Conservation (phyloP, 2,888 invertebrate genomes). For the Teinopalpus imperialis region DNA sequence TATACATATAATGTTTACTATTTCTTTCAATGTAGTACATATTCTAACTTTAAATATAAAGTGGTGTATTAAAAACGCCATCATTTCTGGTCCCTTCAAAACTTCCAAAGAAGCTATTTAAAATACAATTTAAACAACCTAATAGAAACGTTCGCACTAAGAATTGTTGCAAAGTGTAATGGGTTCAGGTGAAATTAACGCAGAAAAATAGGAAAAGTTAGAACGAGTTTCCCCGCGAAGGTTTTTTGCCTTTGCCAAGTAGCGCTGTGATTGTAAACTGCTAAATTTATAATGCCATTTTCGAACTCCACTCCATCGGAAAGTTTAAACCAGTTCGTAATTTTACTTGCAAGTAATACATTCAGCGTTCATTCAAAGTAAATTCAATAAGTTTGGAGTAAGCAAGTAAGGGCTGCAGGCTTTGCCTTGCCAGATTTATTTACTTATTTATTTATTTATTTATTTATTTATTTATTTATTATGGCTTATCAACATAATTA, state of each 20-base stretch:
- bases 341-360: slow-evolving; percentile 65
- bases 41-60: slow-evolving; percentile 8
- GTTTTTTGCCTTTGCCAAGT: slow-evolving; percentile 71
- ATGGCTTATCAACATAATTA: no score
- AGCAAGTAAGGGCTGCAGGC: background rate
- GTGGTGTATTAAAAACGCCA: slow-evolving; percentile 14
- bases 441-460: no score
- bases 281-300: slow-evolving; percentile 81
- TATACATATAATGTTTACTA: no score
- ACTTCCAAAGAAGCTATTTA: slow-evolving; percentile 55
- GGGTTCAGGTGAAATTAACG: slow-evolving; percentile 80
- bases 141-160: slow-evolving; percentile 72
- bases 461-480: slow-evolving; percentile 23
- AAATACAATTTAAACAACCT: slow-evolving; percentile 76
- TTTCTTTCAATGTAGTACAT: no score
- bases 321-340: slow-evolving; percentile 75
- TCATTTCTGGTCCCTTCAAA: slow-evolving; percentile 17
- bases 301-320: slow-evolving; percentile 77
- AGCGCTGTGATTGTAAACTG: slow-evolving; percentile 80
- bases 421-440: background rate
- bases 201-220: slow-evolving; percentile 83
- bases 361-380: slow-evolving; percentile 41
- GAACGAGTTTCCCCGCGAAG: slow-evolving; percentile 75
- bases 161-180: slow-evolving; percentile 81
- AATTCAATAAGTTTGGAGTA: slow-evolving; percentile 43